Percentiles rank a stretch among this genome's conserved stretches.
phyloP scores from a whole-genome alignment of 2,888 invertebrate species.

The Aspidiotus rigidus region DNA sequence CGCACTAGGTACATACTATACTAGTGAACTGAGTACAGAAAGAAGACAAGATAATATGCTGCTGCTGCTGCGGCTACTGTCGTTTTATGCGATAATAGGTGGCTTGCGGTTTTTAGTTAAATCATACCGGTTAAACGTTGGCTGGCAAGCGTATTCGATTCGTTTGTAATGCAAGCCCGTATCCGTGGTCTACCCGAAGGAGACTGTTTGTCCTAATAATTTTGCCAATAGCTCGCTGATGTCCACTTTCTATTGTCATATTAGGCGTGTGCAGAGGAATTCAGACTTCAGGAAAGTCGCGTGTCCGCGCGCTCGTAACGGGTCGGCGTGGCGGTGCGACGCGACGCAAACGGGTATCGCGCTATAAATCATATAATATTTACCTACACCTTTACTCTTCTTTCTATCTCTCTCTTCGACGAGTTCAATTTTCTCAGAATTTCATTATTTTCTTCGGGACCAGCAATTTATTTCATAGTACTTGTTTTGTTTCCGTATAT shows the following conservation, averaged over 20 bases:
- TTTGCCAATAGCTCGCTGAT: slow-evolving; percentile 24
- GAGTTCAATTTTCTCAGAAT: no score
- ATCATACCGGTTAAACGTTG: not conserved
- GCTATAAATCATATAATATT: no score
- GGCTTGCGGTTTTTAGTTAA: not conserved
- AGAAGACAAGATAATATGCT: no score
- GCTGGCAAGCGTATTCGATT: slow-evolving; percentile 2
- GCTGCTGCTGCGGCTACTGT: no score
- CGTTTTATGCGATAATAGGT: not conserved
- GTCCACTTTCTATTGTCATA: slow-evolving; percentile 33
- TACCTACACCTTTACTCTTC: no score
- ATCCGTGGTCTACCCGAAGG: slow-evolving; percentile 8
- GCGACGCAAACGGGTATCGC: not conserved
- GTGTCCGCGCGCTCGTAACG: not conserved
- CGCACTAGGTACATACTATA: no score
- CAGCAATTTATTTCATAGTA: no score
- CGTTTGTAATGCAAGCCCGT: not conserved
- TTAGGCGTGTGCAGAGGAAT: slow-evolving; percentile 21
- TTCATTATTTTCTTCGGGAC: no score
- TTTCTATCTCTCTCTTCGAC: no score
- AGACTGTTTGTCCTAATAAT: slow-evolving; percentile 24
- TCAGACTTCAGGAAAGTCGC: slow-evolving; percentile 21
- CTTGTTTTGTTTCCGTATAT: no score
- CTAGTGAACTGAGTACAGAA: no score
- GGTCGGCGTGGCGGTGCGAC: not conserved